phyloP scores from a whole-genome alignment of 2,797 vertebrate species.

The Glyptemys insculpta region DNA sequence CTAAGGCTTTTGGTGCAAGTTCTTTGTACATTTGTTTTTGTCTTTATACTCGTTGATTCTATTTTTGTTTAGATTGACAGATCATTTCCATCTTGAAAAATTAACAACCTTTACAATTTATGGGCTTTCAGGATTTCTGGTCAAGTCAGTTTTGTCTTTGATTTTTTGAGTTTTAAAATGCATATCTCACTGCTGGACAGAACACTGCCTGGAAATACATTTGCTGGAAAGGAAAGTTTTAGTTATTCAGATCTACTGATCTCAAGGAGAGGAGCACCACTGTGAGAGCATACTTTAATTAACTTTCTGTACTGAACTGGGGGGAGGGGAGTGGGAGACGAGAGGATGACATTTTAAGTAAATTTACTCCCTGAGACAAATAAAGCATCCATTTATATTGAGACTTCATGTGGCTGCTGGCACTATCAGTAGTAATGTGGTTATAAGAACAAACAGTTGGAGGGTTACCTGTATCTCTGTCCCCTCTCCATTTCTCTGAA shows the following conservation, averaged over 20 bases:
- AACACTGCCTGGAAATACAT: slow-evolving; percentile 14
- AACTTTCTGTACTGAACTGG: not conserved
- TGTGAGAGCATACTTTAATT: not conserved
- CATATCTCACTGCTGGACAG: not conserved
- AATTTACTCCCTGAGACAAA: not conserved
- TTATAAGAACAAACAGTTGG: not conserved
- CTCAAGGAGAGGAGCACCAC: not conserved
- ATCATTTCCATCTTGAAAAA: slow-evolving; percentile 27
- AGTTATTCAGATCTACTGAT: not conserved
- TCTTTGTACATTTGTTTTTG: slow-evolving; percentile 45
- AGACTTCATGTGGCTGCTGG: not conserved
- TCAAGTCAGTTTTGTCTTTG: not conserved
- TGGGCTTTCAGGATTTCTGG: not conserved
- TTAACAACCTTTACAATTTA: not conserved
- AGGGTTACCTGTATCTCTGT: not conserved
- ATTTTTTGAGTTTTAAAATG: not conserved
- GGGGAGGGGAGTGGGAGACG: not conserved
- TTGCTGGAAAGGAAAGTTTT: not conserved
- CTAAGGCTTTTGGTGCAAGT: not conserved
- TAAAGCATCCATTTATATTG: not conserved
- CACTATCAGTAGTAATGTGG: not conserved
- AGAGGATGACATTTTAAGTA: not conserved
- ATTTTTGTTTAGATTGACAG: not conserved
- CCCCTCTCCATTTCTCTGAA: not conserved
- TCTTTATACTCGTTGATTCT: not conserved